Evolutionary conservation across 2,888 invertebrate species (phyloP).

Genomic region (Gastrophysa polygoni): DNA sequence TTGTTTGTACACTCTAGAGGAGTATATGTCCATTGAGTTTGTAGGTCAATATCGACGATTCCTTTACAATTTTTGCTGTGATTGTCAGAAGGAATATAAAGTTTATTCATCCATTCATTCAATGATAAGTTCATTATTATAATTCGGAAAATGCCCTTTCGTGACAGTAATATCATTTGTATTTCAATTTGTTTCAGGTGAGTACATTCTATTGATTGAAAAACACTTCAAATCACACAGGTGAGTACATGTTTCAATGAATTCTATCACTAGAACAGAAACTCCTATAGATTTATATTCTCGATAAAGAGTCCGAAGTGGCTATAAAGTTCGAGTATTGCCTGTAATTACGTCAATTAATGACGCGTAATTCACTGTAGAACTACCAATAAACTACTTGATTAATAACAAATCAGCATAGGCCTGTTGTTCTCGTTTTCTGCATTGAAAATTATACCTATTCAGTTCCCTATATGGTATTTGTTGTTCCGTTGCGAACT

Average conservation of each 20-base stretch:
- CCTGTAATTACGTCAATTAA: conserved; percentile 6
- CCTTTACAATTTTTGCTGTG: too few relatives aligned
- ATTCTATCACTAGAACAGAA: not conserved
- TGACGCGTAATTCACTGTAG: not conserved
- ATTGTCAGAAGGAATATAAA: too few relatives aligned
- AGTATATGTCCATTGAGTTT: too few relatives aligned
- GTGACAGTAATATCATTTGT: not conserved
- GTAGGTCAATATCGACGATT: too few relatives aligned
- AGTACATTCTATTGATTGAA: not conserved
- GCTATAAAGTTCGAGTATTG: conserved; percentile 6
- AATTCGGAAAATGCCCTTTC: not conserved
- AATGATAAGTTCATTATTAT: too few relatives aligned
- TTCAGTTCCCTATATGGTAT: not conserved
- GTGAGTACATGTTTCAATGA: not conserved
- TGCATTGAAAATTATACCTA: not conserved
- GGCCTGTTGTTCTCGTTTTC: conserved; percentile 1
- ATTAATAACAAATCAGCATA: not conserved
- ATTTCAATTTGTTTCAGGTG: not conserved
- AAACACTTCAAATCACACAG: not conserved
- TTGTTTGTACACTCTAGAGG: too few relatives aligned
- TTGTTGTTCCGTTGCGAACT: not conserved
- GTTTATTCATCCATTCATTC: too few relatives aligned
- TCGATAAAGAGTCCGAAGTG: conserved; percentile 2
- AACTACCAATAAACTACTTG: conserved; percentile 3
- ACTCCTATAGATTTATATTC: not conserved